Base-by-base conservation (phyloP, 2,113 vertebrate species). In the Desmodus rotundus region DNA sequence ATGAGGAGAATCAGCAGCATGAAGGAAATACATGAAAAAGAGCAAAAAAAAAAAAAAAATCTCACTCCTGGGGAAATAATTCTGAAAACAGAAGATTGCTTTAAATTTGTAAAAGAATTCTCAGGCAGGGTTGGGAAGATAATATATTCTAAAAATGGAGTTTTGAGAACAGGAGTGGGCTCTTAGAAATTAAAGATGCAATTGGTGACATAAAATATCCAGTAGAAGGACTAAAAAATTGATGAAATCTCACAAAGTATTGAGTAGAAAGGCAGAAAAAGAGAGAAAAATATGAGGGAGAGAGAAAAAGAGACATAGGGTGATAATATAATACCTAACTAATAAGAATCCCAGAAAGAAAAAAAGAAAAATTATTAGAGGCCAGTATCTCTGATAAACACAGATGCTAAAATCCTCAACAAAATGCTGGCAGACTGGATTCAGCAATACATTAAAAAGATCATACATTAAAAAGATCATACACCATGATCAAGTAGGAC, bases 171-270 rank as follows among this genome's bases (percentile, higher is more conserved):
- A 93, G 83, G 41, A 89, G 68, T 52, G 26, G 89, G 33, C 70
- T 89, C 54, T 92, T 89, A 5, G 31, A 83, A 89, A 67, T 91
- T 72, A 52, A 95, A 89, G 92, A 91, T 70, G 26, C 31, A 93
- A 28, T 41, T 73, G 52, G n/a, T 82, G 4, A 91, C 80, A 56
- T 72, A 82, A 68, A 85, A 45, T 77, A 74, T 81, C 65, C 47
- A 52, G 58, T 45, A 58, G 12, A 54, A 92, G 17, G 11, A 68
- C 43, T 68, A 68, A 88, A 87, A 97, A 65, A 12, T 68, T 70
- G 54, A 54, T 47, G 36, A 92, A 95, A 58, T 90, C 36, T 92
- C 63, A 82, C 31, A 17, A 28, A 93, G 47, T 43, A 38, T 14
- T 87, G 45, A 65, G 26, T 14, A 74, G 24, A 84, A 56, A 78